phyloP scores from a whole-genome alignment of 2,113 vertebrate species.

The Megaceryle maxima region DNA sequence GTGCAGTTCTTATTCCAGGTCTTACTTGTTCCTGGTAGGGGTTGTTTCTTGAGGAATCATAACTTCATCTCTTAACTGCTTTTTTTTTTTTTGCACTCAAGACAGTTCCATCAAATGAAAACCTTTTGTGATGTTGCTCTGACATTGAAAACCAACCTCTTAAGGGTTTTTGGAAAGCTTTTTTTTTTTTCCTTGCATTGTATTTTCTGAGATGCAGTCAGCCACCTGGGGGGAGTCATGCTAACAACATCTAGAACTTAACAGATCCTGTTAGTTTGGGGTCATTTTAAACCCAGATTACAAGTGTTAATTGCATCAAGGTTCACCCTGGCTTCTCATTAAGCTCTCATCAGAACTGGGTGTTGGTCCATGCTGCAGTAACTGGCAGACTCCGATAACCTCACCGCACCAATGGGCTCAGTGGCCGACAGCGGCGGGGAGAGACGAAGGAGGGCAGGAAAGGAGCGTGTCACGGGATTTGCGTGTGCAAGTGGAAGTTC shows the following conservation, averaged over 20 bases:
- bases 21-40: background rate
- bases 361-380: background rate
- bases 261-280: fast-evolving
- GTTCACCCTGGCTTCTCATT: background rate
- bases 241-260: background rate
- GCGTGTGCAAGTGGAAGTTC: background rate
- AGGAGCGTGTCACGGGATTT: fast-evolving
- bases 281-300: background rate
- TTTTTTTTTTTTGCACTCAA: too few relatives aligned
- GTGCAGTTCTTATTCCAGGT: background rate
- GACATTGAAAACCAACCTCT: background rate
- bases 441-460: background rate
- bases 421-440: background rate
- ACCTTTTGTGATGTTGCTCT: background rate
- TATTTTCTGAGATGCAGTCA: background rate
- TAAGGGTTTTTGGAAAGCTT: background rate
- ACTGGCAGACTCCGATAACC: too few relatives aligned
- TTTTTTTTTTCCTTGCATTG: too few relatives aligned
- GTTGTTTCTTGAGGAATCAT: background rate
- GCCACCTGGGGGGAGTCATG: background rate
- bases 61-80: background rate
- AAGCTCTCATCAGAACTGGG: background rate
- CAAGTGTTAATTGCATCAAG: background rate
- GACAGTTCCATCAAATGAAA: background rate
- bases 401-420: fast-evolving